Conservation (phyloP, 2,113 vertebrate genomes). For the Rhodinocichla rosea region DNA sequence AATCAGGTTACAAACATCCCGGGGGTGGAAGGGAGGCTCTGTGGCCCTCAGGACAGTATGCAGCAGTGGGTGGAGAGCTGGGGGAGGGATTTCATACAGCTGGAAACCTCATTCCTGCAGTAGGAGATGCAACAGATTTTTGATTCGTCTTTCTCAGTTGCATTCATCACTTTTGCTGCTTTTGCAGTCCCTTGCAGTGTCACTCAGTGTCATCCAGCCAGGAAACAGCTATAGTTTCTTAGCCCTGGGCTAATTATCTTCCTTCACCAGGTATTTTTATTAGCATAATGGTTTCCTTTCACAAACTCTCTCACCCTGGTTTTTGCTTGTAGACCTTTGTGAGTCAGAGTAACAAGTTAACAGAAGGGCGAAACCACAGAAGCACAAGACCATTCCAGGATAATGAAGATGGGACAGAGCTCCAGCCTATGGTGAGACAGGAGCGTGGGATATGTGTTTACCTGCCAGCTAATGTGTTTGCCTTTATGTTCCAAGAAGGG, state of each 20-base stretch:
- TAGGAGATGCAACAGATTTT: background rate
- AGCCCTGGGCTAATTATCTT: background rate
- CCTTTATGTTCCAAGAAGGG: background rate
- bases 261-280: background rate
- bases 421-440: conserved; percentile 62
- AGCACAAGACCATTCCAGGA: background rate
- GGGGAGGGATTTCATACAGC: background rate
- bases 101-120: background rate
- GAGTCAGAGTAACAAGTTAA: conserved; percentile 55
- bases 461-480: background rate
- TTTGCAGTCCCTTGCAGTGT: background rate
- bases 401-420: conserved; percentile 71
- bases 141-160: background rate
- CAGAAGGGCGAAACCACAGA: background rate
- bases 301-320: background rate
- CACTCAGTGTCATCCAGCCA: background rate
- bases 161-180: background rate
- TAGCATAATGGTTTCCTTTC: background rate
- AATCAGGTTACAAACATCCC: background rate
- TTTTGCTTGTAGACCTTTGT: conserved; percentile 65
- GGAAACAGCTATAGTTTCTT: background rate
- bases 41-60: background rate
- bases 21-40: background rate
- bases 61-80: background rate
- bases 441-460: background rate